phyloP scores from a whole-genome alignment of 2,888 invertebrate genomes.

The Zhuqinia jingwanae region DNA sequence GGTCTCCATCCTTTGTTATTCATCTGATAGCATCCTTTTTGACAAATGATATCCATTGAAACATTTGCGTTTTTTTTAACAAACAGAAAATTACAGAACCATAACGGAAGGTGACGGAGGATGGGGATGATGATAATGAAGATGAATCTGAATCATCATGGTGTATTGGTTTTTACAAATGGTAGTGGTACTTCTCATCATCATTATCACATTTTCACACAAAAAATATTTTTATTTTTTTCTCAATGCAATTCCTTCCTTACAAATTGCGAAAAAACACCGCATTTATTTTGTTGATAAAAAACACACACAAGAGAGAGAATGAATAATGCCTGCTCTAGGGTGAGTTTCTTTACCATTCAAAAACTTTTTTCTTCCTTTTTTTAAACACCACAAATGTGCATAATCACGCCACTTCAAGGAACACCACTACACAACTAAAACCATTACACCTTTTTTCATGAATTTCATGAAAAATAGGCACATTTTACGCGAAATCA shows the following conservation, averaged over 20 bases:
- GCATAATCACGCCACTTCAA: slow-evolving; percentile 51
- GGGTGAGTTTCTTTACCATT: slow-evolving; percentile 43
- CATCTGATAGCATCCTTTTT: slow-evolving; percentile 8
- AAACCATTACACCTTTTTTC: slow-evolving; percentile 16
- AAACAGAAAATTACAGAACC: slow-evolving; percentile 28
- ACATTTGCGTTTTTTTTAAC: slow-evolving; percentile 43
- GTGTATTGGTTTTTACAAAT: slow-evolving; percentile 36
- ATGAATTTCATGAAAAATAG: neutral
- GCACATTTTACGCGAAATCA: slow-evolving; percentile 30
- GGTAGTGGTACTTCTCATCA: neutral
- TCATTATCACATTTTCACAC: slow-evolving; percentile 16
- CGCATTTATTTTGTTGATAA: slow-evolving; percentile 22
- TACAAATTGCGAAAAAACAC: slow-evolving; percentile 9
- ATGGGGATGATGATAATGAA: slow-evolving; percentile 17
- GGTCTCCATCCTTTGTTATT: slow-evolving; percentile 62
- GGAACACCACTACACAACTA: slow-evolving; percentile 37
- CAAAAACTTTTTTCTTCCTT: too few relatives aligned
- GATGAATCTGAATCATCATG: too few relatives aligned
- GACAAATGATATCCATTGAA: slow-evolving; percentile 69
- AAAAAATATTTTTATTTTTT: neutral
- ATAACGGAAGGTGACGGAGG: slow-evolving; percentile 43
- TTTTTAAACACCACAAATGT: neutral
- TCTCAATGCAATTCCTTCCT: neutral
- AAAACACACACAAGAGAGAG: too few relatives aligned
- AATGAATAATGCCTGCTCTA: neutral